Base-by-base conservation (phyloP, 2,888 invertebrate species). In the Erebia palarica region DNA sequence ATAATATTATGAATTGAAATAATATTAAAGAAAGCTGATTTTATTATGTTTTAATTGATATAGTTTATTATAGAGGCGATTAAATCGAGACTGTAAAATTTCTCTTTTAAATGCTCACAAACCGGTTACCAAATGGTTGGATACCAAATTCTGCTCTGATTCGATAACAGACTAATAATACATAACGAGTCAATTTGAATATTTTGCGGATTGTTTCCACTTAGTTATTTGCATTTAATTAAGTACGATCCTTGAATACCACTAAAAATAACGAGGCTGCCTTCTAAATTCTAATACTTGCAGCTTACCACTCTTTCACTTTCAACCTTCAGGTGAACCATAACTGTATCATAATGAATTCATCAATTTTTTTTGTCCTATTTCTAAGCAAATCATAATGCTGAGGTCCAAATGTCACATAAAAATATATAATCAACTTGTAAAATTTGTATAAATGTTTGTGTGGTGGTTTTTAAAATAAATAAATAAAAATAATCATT, bases 201-300 rank as follows among this genome's bases (percentile, higher is more conserved):
- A 59, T 57, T 61, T 49, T 55, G 47, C 42, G 13, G 18, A 66
- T 57, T 47, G 53, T 69, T 42, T 58, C 42, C 66, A 64, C 64
- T 75, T 58, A n/a, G 7, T 14, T 14, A 73, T 78, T 76, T 75
- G 58, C 64, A 76, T 75, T 73, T 70, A 21, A 71, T 67, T 73
- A 70, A 68, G 71, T 65, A 66, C 11, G 72, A 64, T 74, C 73
- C 68, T 75, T 74, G 70, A 70, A 61, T 69, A 55, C 58, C 61
- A 64, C 71, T 67, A 63, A 72, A 75, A 74, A 73, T 67, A 70
- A 60, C 63, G 55, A 73, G 65, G 14, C 49, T 66, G n/a, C 68
- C 57, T 70, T 70, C 59, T 70, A 73, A 47, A 36, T 36, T 36
- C 36, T 36, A 36, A 36, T 36, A 36, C 5, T 36, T 36, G 7